phyloP scores from a whole-genome alignment of 2,888 invertebrate genomes.

The Stenodema calcarata region DNA sequence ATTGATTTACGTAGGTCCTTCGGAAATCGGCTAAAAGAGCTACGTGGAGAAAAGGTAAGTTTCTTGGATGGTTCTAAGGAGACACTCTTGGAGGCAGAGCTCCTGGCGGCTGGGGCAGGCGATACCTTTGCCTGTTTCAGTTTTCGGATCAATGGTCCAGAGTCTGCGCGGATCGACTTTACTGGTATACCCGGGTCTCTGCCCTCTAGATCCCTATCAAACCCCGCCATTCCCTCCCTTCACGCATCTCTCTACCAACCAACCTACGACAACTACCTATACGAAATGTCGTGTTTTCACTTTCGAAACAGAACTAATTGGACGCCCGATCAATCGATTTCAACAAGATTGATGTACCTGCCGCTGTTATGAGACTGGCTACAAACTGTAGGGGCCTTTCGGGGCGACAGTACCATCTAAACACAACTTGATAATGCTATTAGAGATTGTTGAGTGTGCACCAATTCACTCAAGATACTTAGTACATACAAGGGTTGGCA shows the following conservation, averaged over 20 bases:
- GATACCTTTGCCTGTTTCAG: background rate
- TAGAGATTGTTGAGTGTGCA: too few species aligned
- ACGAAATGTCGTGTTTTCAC: background rate
- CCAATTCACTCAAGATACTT: too few species aligned
- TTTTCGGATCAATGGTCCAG: slow-evolving; percentile 7
- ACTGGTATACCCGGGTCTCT: slow-evolving; percentile 1
- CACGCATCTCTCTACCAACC: background rate
- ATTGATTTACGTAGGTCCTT: too few species aligned
- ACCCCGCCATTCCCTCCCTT: background rate
- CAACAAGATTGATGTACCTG: too few species aligned
- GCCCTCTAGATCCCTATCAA: background rate
- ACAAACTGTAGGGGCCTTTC: too few species aligned
- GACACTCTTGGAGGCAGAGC: background rate
- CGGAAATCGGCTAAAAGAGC: background rate
- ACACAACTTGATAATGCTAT: too few species aligned
- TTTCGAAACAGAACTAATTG: background rate
- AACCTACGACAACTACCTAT: background rate
- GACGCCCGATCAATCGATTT: background rate
- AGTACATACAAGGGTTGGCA: too few species aligned
- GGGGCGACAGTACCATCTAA: too few species aligned
- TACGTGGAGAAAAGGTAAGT: background rate
- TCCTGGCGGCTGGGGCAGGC: background rate
- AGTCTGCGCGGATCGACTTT: background rate
- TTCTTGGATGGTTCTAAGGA: background rate
- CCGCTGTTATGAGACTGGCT: too few species aligned